Percentiles rank a stretch among this genome's conserved stretches.
These are phyloP conservation scores for Drosophila setifemur DNA, from an alignment of 1,140 invertebrate genomes.

Conservation along the genomic window DNA sequence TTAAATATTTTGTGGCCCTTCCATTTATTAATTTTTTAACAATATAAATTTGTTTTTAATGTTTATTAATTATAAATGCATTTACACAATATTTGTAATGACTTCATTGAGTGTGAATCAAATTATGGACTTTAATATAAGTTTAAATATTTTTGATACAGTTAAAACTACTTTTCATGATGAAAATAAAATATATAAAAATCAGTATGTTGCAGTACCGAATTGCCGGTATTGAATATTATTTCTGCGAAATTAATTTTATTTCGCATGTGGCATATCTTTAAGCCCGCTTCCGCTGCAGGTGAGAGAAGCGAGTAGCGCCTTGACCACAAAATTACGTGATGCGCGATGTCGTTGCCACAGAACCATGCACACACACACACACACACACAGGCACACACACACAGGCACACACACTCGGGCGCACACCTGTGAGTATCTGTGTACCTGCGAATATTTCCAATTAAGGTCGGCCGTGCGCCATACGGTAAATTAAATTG, in stretches of 20 bases:
- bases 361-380: neutral
- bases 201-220: too few relatives aligned
- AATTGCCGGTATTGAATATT: too few relatives aligned
- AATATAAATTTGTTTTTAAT: too few relatives aligned
- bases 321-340: slow-evolving; percentile 75
- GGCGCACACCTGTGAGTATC: neutral
- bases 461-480: slow-evolving; percentile 41
- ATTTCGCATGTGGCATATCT: slow-evolving; percentile 13
- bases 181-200: too few relatives aligned
- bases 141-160: too few relatives aligned
- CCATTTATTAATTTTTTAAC: too few relatives aligned
- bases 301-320: slow-evolving; percentile 14
- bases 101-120: too few relatives aligned
- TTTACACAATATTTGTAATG: too few relatives aligned
- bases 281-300: slow-evolving; percentile 2
- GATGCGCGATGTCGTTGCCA: slow-evolving; percentile 44
- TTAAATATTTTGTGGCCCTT: too few relatives aligned
- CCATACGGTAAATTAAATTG: slow-evolving; percentile 75
- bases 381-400: neutral
- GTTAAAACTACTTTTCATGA: too few relatives aligned
- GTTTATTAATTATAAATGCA: too few relatives aligned
- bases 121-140: too few relatives aligned
- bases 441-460: slow-evolving; percentile 33
- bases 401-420: neutral
- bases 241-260: slow-evolving; percentile 15